Percentiles rank a stretch among this genome's conserved stretches.
phyloP scores from a whole-genome alignment of 2,888 invertebrate genomes.

The Andrena haemorrhoa region DNA sequence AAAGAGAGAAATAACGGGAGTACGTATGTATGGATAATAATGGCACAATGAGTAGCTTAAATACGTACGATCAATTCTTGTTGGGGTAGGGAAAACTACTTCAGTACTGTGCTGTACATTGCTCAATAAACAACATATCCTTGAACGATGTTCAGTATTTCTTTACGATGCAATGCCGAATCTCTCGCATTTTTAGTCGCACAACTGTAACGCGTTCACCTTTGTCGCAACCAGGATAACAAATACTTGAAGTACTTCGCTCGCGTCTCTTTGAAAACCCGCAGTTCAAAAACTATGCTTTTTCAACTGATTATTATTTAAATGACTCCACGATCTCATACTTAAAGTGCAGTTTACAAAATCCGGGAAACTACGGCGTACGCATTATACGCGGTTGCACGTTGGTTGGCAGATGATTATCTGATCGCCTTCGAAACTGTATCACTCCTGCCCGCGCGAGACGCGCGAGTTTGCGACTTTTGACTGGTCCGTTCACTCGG shows the following conservation, averaged over 20 bases:
- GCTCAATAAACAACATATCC: too few species aligned
- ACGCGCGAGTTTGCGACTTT: not conserved
- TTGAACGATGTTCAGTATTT: not conserved
- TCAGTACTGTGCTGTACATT: not conserved
- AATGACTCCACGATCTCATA: not conserved
- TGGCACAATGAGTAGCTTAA: not conserved
- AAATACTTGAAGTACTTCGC: not conserved
- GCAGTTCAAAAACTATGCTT: not conserved
- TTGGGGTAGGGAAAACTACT: not conserved
- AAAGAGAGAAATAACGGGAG: not conserved
- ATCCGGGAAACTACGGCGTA: not conserved
- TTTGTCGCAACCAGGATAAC: too few species aligned
- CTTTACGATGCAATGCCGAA: not conserved
- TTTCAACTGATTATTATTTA: not conserved
- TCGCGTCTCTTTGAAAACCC: not conserved
- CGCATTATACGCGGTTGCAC: not conserved
- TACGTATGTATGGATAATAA: too few species aligned
- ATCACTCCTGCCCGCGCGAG: not conserved
- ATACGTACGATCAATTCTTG: not conserved
- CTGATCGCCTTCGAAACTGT: conserved; percentile 1
- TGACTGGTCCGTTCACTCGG: conserved; percentile 10
- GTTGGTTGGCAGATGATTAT: conserved; percentile 22
- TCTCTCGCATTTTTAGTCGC: not conserved
- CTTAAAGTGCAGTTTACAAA: conserved; percentile 26
- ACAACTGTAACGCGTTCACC: not conserved